Conservation (phyloP, 2,888 invertebrate species). For the Sesia bembeciformis region DNA sequence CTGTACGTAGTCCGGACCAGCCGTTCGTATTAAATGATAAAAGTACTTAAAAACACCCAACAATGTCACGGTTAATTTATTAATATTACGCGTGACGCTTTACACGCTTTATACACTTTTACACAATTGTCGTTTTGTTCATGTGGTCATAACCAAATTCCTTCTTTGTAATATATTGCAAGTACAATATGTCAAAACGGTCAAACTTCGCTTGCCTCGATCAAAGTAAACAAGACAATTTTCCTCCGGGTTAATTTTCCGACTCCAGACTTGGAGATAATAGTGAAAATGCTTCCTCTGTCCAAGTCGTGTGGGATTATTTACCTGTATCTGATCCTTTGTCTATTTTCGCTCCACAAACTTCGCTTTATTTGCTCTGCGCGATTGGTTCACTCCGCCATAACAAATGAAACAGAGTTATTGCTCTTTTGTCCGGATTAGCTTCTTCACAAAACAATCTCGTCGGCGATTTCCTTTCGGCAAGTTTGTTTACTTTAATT, state of each 20-base stretch:
- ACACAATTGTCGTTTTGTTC: too few species aligned
- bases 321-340: constrained; percentile 67
- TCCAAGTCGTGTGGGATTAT: constrained; percentile 47
- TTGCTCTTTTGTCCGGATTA: constrained; percentile 52
- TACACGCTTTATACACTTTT: too few species aligned
- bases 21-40: too few species aligned
- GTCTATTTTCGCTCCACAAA: constrained; percentile 67
- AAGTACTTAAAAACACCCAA: too few species aligned
- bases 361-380: constrained; percentile 58
- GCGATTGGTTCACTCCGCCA: constrained; percentile 61
- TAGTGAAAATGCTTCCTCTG: constrained; percentile 44
- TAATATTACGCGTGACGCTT: too few species aligned
- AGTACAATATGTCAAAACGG: background rate
- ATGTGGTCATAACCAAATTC: too few species aligned
- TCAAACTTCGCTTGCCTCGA: background rate
- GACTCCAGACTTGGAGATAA: constrained; percentile 37
- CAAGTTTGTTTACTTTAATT: constrained; percentile 17
- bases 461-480: constrained; percentile 20
- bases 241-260: constrained; percentile 24
- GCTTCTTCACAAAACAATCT: constrained; percentile 39
- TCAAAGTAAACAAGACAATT: constrained; percentile 28
- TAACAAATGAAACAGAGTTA: constrained; percentile 61
- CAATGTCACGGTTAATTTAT: too few species aligned
- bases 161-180: background rate
- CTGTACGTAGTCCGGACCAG: too few species aligned